A percentile compares a stretch with the other conserved stretches of the same genome.
Evolutionary conservation across 2,888 invertebrate species (phyloP).

Genomic region (Morpho helenor): DNA sequence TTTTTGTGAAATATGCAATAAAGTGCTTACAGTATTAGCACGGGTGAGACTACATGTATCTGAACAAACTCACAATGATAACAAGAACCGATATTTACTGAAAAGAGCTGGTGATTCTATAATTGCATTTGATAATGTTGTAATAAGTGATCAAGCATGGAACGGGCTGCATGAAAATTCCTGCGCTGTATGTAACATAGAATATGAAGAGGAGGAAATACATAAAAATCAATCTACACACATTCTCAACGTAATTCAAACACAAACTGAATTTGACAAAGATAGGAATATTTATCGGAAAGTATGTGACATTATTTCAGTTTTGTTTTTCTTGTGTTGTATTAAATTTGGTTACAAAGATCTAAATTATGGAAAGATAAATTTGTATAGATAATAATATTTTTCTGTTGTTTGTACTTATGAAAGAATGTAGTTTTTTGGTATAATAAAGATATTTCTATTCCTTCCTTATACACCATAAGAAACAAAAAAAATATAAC

Average conservation of each 20-base stretch:
- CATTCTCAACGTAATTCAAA: constrained; percentile 45
- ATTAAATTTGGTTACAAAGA: background rate
- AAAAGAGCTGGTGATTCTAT: constrained; percentile 33
- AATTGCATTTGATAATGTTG: constrained; percentile 38
- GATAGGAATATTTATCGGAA: constrained; percentile 42
- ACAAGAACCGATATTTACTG: constrained; percentile 33
- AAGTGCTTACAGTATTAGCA: constrained; percentile 38
- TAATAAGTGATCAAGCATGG: constrained; percentile 47
- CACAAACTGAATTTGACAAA: constrained; percentile 37
- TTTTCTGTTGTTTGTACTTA: no score
- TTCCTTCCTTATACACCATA: no score
- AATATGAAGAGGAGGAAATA: constrained; percentile 39
- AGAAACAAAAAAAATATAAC: no score
- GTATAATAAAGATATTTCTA: no score
- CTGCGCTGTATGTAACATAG: constrained; percentile 49
- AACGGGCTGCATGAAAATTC: constrained; percentile 45
- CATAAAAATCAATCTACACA: constrained; percentile 44
- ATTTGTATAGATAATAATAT: no score
- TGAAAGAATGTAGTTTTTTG: no score
- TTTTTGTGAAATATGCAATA: constrained; percentile 52
- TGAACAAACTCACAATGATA: constrained; percentile 39
- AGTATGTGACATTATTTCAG: constrained; percentile 28
- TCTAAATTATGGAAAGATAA: no score
- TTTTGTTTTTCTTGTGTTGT: background rate
- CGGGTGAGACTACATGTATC: constrained; percentile 46